Conservation (phyloP, 2,113 vertebrate genomes). For the Eulacestoma nigropectus region DNA sequence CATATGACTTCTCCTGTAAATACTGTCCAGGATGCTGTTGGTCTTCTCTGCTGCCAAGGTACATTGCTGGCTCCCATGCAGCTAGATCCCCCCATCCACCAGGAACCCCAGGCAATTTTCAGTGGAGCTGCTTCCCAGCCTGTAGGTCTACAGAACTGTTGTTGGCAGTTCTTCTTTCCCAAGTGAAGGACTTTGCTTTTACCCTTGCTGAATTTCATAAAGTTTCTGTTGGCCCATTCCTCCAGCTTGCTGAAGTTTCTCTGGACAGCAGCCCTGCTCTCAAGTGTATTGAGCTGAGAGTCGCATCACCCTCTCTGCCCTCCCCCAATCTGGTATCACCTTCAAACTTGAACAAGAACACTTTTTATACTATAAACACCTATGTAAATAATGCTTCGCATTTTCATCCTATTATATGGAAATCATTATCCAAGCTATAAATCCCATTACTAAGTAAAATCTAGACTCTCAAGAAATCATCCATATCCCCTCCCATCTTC, state of each 20-base stretch:
- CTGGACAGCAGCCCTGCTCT: neutral
- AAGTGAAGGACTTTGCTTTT: neutral
- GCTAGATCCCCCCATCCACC: fast-evolving
- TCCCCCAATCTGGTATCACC: neutral
- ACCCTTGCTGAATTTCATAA: neutral
- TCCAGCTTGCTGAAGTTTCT: neutral
- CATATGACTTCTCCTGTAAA: neutral
- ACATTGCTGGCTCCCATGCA: neutral
- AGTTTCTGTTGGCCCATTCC: neutral
- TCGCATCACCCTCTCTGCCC: fast-evolving
- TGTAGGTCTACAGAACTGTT: neutral
- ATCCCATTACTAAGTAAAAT: neutral
- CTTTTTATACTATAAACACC: neutral
- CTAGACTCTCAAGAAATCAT: neutral
- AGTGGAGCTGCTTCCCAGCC: neutral
- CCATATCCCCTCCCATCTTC: neutral
- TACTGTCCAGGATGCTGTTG: neutral
- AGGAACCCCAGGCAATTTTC: neutral
- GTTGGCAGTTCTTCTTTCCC: neutral
- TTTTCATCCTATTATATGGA: neutral
- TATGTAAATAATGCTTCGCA: neutral
- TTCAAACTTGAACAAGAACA: neutral
- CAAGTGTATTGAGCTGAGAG: neutral
- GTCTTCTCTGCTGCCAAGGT: neutral
- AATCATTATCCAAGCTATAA: neutral